phyloP scores from a whole-genome alignment of 2,888 invertebrate genomes.

The Leptothorax acervorum region DNA sequence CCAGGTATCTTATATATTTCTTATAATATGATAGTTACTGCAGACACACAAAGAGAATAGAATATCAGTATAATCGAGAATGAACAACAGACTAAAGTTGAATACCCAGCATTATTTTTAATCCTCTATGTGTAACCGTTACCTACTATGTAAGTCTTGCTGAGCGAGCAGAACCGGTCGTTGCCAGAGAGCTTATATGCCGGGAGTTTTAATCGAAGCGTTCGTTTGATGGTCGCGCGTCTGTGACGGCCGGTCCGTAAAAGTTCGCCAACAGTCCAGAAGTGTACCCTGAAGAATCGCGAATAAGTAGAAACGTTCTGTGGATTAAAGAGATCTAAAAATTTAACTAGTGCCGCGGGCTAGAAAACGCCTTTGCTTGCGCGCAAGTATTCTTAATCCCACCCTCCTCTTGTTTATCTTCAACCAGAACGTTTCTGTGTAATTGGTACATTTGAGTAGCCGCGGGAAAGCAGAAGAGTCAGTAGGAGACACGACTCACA shows the following conservation, averaged over 20 bases:
- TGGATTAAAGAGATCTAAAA: constrained; percentile 27
- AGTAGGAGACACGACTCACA: constrained; percentile 4
- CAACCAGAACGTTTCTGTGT: constrained; percentile 44
- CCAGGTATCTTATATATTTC: not conserved
- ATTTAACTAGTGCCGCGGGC: constrained; percentile 43
- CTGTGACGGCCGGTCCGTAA: constrained; percentile 21
- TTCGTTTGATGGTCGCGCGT: constrained; percentile 24
- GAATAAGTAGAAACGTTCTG: constrained; percentile 40
- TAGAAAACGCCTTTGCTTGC: not conserved
- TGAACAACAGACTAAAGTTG: constrained; percentile 5
- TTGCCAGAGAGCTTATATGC: not conserved
- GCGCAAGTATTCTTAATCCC: constrained; percentile 59
- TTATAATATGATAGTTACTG: not conserved
- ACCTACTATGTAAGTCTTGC: not conserved
- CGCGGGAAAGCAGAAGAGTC: constrained; percentile 9
- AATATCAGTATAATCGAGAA: constrained; percentile 13
- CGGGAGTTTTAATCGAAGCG: constrained; percentile 17
- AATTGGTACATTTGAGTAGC: constrained; percentile 56
- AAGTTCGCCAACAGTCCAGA: constrained; percentile 4
- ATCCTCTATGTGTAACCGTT: not conserved
- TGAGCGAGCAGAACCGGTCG: constrained; percentile 15
- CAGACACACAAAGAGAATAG: not conserved
- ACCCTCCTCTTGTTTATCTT: constrained; percentile 58
- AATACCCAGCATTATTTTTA: constrained; percentile 16
- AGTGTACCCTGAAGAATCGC: constrained; percentile 11